Conservation (phyloP, 1,140 invertebrate genomes). For the Brachystomella parvula region DNA sequence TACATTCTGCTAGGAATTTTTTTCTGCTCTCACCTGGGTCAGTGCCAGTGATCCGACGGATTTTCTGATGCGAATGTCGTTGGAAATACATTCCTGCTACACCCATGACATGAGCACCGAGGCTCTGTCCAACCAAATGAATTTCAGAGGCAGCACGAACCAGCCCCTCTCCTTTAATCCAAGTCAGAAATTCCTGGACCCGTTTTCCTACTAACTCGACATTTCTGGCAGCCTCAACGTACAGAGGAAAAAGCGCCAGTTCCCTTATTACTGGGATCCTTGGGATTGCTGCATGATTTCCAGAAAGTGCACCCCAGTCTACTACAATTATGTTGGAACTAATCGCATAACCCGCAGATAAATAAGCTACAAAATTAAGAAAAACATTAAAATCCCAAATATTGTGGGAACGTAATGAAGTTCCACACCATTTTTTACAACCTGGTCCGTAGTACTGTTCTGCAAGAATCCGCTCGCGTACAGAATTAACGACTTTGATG, state of each 20-base stretch:
- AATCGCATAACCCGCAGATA: background rate
- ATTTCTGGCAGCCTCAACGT: background rate
- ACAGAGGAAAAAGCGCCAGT: background rate
- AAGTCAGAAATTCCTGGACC: constrained; percentile 7
- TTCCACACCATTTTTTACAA: background rate
- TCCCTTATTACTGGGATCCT: background rate
- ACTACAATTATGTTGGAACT: constrained; percentile 13
- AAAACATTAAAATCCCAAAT: background rate
- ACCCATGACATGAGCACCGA: background rate
- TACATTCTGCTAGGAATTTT: constrained; percentile 33
- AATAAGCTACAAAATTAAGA: constrained; percentile 7
- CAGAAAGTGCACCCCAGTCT: constrained; percentile 14
- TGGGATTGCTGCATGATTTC: background rate
- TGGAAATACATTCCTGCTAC: background rate
- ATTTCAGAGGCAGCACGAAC: background rate
- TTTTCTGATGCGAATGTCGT: background rate
- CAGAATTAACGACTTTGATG: background rate
- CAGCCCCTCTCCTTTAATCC: constrained; percentile 2
- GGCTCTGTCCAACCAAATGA: constrained; percentile 2
- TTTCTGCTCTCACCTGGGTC: background rate
- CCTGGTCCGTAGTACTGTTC: background rate
- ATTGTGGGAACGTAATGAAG: too few species aligned
- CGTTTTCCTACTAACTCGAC: constrained; percentile 9
- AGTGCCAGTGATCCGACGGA: constrained; percentile 7
- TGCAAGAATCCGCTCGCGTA: background rate